Conservation (phyloP, 37 sponge, comb jelly and placozoan species). For the Crambe crambe region DNA sequence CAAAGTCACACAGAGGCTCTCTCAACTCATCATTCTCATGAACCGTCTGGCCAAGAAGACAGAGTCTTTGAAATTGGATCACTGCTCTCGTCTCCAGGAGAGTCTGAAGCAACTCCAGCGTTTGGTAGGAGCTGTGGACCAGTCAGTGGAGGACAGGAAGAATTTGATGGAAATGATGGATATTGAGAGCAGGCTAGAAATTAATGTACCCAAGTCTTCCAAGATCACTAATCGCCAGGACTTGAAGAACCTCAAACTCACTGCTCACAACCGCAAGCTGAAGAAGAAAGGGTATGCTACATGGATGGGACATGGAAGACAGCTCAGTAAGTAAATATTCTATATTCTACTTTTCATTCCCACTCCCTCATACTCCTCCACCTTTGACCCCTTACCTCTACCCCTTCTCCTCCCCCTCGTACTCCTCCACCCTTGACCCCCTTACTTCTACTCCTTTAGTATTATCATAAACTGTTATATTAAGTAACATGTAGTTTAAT, state of each 20-base stretch:
- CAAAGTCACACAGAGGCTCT: constrained; percentile 49
- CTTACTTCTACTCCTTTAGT: too few species aligned
- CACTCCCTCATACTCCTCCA: too few species aligned
- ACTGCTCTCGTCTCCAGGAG: constrained; percentile 13
- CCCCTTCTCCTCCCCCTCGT: too few species aligned
- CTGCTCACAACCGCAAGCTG: constrained; percentile 55
- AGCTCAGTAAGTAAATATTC: constrained; percentile 31
- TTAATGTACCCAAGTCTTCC: constrained; percentile 31
- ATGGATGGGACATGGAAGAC: constrained; percentile 64
- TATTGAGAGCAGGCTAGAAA: constrained; percentile 65
- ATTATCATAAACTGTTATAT: too few species aligned
- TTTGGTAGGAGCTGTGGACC: constrained; percentile 42
- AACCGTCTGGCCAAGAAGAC: constrained; percentile 65
- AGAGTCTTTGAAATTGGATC: constrained; percentile 40
- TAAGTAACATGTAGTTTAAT: too few species aligned
- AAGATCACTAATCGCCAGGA: constrained; percentile 41
- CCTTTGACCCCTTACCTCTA: too few species aligned
- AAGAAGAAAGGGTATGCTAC: constrained; percentile 53
- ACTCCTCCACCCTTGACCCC: too few species aligned
- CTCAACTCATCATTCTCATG: constrained; percentile 61
- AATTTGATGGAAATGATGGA: constrained; percentile 47
- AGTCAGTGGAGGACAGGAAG: constrained; percentile 51
- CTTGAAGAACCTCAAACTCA: constrained; percentile 45
- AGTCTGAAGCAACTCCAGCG: constrained; percentile 29
- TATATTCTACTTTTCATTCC: not conserved